Percentiles rank a stretch among this genome's conserved stretches.
Conservation (phyloP, 2,888 invertebrate species). For the Megastigmus dorsalis region DNA sequence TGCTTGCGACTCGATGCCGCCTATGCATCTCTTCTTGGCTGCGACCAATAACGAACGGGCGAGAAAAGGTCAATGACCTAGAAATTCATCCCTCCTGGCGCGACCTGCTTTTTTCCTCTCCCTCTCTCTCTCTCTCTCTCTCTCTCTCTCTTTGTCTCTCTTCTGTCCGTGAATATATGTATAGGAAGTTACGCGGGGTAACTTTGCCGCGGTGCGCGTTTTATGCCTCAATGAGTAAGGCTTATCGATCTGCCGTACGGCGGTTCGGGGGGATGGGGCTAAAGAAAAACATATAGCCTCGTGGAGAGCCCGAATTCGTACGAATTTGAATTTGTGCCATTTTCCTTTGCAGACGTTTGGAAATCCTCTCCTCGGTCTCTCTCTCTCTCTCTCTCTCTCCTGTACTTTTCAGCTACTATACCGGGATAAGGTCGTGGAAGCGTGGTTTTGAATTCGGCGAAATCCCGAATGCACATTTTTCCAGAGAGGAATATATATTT, state of each 20-base stretch:
- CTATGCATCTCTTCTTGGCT: too few relatives aligned
- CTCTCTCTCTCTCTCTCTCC: background rate
- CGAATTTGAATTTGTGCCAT: slow-evolving; percentile 28
- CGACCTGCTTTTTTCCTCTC: background rate
- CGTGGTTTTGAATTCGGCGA: too few relatives aligned
- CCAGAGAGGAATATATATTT: too few relatives aligned
- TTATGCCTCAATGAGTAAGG: slow-evolving; percentile 40
- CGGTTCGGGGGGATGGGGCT: too few relatives aligned
- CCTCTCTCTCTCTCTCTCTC: background rate
- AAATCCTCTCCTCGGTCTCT: background rate
- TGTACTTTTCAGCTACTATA: background rate
- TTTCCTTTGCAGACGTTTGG: background rate
- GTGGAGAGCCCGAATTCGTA: background rate
- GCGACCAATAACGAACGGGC: slow-evolving; percentile 40
- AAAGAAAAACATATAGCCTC: slow-evolving; percentile 21
- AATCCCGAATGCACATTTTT: too few relatives aligned
- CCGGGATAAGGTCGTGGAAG: too few relatives aligned
- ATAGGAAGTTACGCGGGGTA: slow-evolving; percentile 13
- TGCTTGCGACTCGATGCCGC: too few relatives aligned
- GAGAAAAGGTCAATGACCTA: slow-evolving; percentile 45
- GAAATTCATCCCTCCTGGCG: slow-evolving; percentile 41
- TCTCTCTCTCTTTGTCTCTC: slow-evolving; percentile 1
- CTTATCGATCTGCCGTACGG: slow-evolving; percentile 37
- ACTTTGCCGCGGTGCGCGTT: slow-evolving; percentile 25
- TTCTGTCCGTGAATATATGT: slow-evolving; percentile 1